Evolutionary conservation across 1,140 invertebrate genomes (phyloP).

Genomic region (Papilio dardanus): DNA sequence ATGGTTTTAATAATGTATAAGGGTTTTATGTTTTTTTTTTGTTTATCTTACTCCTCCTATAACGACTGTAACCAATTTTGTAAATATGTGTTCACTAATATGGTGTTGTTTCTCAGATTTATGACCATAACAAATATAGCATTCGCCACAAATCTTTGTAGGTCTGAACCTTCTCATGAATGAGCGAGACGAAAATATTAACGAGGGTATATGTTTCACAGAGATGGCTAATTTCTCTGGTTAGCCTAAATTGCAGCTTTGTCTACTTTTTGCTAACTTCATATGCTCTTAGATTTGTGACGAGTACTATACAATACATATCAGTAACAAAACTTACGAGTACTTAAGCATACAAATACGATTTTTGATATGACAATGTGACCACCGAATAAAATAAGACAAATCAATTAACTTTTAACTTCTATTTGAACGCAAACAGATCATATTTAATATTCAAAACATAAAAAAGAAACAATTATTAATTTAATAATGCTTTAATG

Average conservation of each 20-base stretch:
- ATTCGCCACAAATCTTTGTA: neutral
- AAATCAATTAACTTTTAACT: neutral
- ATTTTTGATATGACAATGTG: neutral
- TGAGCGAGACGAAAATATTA: neutral
- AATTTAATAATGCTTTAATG: too few relatives aligned
- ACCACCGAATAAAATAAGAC: neutral
- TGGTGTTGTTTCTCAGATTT: constrained; percentile 9
- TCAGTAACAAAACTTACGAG: neutral
- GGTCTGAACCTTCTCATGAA: neutral
- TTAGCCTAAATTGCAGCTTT: neutral
- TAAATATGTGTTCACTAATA: constrained; percentile 32
- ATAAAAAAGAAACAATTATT: neutral
- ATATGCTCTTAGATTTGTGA: neutral
- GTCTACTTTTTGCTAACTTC: neutral
- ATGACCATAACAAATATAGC: constrained; percentile 17
- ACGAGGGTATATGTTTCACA: neutral
- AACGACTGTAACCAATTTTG: constrained; percentile 28
- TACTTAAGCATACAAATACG: neutral
- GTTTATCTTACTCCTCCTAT: neutral
- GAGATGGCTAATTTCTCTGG: neutral
- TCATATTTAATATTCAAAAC: neutral
- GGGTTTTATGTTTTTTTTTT: constrained; percentile 12
- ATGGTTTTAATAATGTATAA: constrained; percentile 7
- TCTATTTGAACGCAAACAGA: neutral
- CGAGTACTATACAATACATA: neutral